Base-by-base conservation (phyloP, 2,888 invertebrate species). In the Leptothorax acervorum region DNA sequence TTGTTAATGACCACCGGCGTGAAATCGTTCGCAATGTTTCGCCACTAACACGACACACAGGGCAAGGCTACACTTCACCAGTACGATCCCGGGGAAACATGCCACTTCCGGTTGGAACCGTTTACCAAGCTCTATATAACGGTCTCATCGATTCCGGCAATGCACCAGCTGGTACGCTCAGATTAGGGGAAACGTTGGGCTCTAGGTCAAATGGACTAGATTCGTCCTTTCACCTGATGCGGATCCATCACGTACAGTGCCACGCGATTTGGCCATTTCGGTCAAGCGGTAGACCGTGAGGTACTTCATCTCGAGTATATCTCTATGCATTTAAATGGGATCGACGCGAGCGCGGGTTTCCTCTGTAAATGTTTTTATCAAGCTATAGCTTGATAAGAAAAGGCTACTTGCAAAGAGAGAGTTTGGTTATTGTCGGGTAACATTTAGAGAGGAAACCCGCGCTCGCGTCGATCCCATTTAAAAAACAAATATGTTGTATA, bases 171-270 rank as follows among this genome's bases (percentile, higher is more conserved):
- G 87, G 53, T 51, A 74, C 62, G 62, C 39, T 82, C 35, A 63
- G 85, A 83, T 87, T 83, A 63, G 28, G 23, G n/a, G 55, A 23
- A 65, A 45, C 31, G 55, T n/a, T 78, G 55, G 79, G 89, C 87
- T 89, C 86, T 83, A 85, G 89, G 89, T 89, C 89, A 83, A 55
- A 51, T 62, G 35, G 51, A 68, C 31, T 60, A 45, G 60, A 11
- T 79, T 62, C 62, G 57, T 45, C 74, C 60, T 70, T 51, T 60
- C 55, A 48, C n/a, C 66, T 23, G n/a, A n/a, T n/a, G 23, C 60
- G 23, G 48, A 83, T 63, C 63, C 35, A 71, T 82, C 51, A 28
- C n/a, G 28, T 23, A 23, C 23, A 23, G 15, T n/a, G 12, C 57
- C 81, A 68, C 82, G 81, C 76, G 81, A 78, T 78, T 39, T 45